Evolutionary conservation across 1,140 invertebrate genomes (phyloP).

Genomic region (Bombus polaris): DNA sequence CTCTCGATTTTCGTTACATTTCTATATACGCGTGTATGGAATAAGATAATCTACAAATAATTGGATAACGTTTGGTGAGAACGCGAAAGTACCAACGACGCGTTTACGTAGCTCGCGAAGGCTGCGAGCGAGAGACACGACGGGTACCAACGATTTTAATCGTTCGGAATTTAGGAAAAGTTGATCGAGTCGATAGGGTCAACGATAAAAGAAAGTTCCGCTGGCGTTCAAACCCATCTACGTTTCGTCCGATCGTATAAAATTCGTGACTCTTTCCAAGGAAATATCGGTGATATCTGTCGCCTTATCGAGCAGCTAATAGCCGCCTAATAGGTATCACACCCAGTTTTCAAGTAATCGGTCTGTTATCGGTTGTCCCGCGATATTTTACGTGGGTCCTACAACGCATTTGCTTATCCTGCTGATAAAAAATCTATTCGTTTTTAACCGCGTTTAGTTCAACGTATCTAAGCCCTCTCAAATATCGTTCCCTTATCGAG

Average conservation of each 20-base stretch:
- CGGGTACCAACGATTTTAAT: neutral
- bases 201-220: too few species aligned
- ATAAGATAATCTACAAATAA: neutral
- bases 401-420: conserved; percentile 63
- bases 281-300: conserved; percentile 37
- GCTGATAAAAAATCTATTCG: conserved; percentile 35
- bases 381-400: conserved; percentile 46
- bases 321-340: conserved; percentile 67
- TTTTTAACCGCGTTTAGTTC: conserved; percentile 18
- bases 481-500: conserved; percentile 35
- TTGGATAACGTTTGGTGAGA: neutral
- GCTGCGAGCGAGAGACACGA: neutral
- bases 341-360: conserved; percentile 61
- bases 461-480: neutral
- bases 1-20: neutral
- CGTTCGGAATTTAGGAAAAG: too few species aligned
- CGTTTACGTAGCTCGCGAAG: neutral
- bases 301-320: conserved; percentile 63
- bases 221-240: neutral
- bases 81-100: neutral
- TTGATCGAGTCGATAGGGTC: too few species aligned
- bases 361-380: conserved; percentile 49
- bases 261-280: conserved; percentile 2
- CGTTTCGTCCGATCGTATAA: neutral
- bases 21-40: neutral